phyloP scores from a whole-genome alignment of 2,888 invertebrate species.

The Heliconius aoede region DNA sequence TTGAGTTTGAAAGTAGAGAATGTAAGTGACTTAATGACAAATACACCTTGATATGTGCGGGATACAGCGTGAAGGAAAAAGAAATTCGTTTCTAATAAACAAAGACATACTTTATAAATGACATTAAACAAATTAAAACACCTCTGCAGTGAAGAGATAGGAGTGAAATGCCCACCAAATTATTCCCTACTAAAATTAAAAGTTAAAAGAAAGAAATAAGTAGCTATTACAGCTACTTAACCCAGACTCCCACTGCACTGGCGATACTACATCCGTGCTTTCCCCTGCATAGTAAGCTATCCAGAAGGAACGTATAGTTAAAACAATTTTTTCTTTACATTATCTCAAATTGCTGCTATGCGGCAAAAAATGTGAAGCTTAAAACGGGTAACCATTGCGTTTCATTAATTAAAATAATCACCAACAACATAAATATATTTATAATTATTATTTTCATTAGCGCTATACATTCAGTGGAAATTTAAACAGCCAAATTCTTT shows the following conservation, averaged over 20 bases:
- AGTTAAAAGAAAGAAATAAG: slow-evolving; percentile 47
- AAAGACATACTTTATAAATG: not conserved
- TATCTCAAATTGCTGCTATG: not conserved
- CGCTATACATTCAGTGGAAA: slow-evolving; percentile 22
- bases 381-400: too few relatives aligned
- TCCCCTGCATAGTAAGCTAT: not conserved
- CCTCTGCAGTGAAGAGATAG: slow-evolving; percentile 14
- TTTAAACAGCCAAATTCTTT: slow-evolving; percentile 37
- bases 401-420: not conserved
- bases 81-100: not conserved
- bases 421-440: not conserved
- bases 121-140: slow-evolving; percentile 1
- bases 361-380: not conserved
- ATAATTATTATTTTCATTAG: not conserved
- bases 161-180: slow-evolving; percentile 33
- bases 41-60: not conserved
- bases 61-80: not conserved
- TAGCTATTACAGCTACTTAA: slow-evolving; percentile 37
- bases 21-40: not conserved
- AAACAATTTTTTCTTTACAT: not conserved
- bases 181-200: slow-evolving; percentile 44
- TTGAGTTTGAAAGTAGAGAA: not conserved
- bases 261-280: not conserved
- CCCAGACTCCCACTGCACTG: not conserved
- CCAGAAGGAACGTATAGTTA: not conserved